Percentiles rank a stretch among this genome's conserved stretches.
Conservation (phyloP, 2,888 invertebrate genomes). For the Deilephila porcellus region DNA sequence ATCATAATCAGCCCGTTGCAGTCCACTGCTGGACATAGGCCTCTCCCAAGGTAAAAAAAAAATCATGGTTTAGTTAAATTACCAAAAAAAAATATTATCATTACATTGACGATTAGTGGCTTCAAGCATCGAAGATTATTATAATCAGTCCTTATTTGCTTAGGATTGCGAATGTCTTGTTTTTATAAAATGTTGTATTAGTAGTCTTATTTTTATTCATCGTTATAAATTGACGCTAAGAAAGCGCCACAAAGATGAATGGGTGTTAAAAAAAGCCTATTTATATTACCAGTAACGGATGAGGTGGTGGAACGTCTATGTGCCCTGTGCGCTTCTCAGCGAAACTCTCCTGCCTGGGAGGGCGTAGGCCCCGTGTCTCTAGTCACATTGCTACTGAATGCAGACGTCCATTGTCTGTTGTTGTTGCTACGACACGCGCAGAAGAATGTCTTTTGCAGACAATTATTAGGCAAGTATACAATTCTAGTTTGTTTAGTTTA, state of each 20-base stretch:
- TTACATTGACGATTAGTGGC: too few species aligned
- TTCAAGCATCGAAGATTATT: too few species aligned
- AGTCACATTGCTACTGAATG: constrained; percentile 64
- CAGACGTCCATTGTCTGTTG: constrained; percentile 67
- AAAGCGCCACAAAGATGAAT: background rate
- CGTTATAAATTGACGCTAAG: too few species aligned
- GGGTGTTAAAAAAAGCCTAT: background rate
- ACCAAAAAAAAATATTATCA: too few species aligned
- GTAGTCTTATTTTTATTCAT: too few species aligned
- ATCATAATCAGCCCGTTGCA: too few species aligned
- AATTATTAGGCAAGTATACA: constrained; percentile 61
- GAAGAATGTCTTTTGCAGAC: constrained; percentile 64
- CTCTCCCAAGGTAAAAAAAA: too few species aligned
- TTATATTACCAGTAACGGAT: constrained; percentile 61
- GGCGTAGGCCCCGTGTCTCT: constrained; percentile 62
- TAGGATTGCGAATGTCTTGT: too few species aligned
- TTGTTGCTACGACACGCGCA: constrained; percentile 65
- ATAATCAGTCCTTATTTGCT: too few species aligned
- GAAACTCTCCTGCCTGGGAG: constrained; percentile 61
- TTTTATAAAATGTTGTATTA: too few species aligned
- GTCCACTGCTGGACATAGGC: too few species aligned
- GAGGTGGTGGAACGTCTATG: constrained; percentile 65
- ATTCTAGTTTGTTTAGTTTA: background rate
- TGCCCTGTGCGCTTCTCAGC: constrained; percentile 54
- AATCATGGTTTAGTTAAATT: too few species aligned